Evolutionary conservation across 2,797 vertebrate genomes (phyloP).

Genomic region (Myotis myotis): DNA sequence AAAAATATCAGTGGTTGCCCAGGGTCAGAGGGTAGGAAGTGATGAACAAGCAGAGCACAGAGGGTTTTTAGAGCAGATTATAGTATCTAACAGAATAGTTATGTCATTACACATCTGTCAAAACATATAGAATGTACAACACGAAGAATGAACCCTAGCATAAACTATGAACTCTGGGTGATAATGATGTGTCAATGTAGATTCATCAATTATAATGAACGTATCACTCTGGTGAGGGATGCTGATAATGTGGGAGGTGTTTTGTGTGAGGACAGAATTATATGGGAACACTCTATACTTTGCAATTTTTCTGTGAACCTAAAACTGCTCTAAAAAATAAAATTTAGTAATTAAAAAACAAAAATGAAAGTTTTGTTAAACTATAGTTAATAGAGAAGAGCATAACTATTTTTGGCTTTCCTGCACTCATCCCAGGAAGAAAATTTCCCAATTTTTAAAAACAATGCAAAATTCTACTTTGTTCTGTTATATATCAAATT

Average conservation of each 20-base stretch:
- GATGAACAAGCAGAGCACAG: not conserved
- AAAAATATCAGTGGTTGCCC: not conserved
- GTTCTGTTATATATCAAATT: not conserved
- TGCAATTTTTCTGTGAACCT: not conserved
- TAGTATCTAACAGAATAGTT: too few species aligned
- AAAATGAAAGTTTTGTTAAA: constrained; percentile 4
- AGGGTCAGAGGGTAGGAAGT: not conserved
- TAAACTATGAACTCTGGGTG: not conserved
- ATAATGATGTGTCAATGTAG: not conserved
- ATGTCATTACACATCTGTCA: not conserved
- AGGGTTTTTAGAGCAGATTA: not conserved
- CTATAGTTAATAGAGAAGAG: not conserved
- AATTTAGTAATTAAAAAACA: not conserved
- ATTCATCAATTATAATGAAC: not conserved
- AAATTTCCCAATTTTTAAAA: constrained; percentile 35
- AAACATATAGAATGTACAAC: not conserved
- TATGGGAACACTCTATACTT: not conserved
- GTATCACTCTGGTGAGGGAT: not conserved
- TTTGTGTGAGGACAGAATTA: too few species aligned
- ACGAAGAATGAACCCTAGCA: not conserved
- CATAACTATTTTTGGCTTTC: not conserved
- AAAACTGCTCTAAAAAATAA: not conserved
- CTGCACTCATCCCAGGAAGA: not conserved
- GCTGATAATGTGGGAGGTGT: not conserved
- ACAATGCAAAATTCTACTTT: constrained; percentile 4